Base-by-base conservation (phyloP, 2,888 invertebrate species). In the Argynnis bischoffii region DNA sequence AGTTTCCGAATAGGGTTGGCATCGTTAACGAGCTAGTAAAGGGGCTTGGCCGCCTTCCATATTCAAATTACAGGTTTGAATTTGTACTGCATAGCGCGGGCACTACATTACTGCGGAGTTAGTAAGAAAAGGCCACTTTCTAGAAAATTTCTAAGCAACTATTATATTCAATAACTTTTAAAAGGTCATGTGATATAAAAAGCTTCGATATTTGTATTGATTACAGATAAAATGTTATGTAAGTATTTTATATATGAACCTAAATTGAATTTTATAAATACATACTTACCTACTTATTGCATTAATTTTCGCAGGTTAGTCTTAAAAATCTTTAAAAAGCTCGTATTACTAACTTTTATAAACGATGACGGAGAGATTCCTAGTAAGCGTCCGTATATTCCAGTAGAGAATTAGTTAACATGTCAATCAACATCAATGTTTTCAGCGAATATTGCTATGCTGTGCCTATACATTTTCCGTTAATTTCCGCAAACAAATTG, bases 41-140 rank as follows among this genome's bases (percentile, higher is more conserved):
- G 66, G 59, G 72, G 69, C 76, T 69, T 69, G 75, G 76, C 77
- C 77, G 78, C 77, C 83, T 82, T 83, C 84, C 83, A 81, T 84
- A 86, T 85, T 86, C 82, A 86, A 86, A 86, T 87, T 86, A 86
- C 85, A 82, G 84, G 85, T 86, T 86, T 85, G 80, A 81, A 83
- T 83, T 70, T 82, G 81, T 83, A 80, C 79, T 53, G 70, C 67
- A 66, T 16, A n/a, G 76, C 74, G 73, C 72, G 74, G 74, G 73
- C 75, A 74, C 77, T 75, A 67, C 78, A 75, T 77, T 71, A 78
- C 81, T 78, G 26, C 26, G 79, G 80, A 79, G 78, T 76, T 70
- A 75, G 70, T 75, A 67, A 74, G 72, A 76, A 74, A 76, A 71
- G 76, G 74, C 77, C 77, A 76, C 81, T 83, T 83, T 81, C 81